These are phyloP conservation scores for Mormyrus iriodes DNA, from an alignment of 2,113 vertebrate genomes.

Conservation along the genomic window DNA sequence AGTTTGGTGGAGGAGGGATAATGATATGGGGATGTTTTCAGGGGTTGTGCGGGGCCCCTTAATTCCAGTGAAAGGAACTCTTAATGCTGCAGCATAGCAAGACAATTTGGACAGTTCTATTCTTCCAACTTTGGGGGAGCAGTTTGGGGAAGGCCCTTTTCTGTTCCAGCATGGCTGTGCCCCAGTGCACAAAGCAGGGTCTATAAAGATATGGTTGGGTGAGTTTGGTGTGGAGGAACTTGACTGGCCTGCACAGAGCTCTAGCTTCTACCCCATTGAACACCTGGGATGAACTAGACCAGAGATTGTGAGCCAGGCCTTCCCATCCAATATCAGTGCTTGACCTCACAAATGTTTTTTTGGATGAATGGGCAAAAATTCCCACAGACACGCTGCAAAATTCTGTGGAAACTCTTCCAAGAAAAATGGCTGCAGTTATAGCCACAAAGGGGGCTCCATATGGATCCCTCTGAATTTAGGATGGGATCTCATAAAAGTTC, in stretches of 20 bases:
- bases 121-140: too few species aligned
- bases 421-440: not conserved
- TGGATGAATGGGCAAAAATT: not conserved
- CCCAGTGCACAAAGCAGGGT: not conserved
- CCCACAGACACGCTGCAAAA: not conserved
- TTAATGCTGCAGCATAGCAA: too few species aligned
- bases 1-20: too few species aligned
- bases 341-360: not conserved
- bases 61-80: too few species aligned
- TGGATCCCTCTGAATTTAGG: not conserved
- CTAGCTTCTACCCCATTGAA: not conserved
- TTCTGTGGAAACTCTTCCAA: not conserved
- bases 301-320: not conserved
- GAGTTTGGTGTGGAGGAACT: not conserved
- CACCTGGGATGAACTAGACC: not conserved
- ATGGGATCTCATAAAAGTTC: not conserved
- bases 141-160: not conserved
- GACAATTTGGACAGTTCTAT: too few species aligned
- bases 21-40: too few species aligned
- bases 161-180: not conserved
- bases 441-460: not conserved
- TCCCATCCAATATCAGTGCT: not conserved
- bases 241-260: not conserved
- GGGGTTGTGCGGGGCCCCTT: too few species aligned
- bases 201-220: not conserved